These are phyloP conservation scores for Forbesichthys papilliferus DNA, from an alignment of 2,113 vertebrate genomes.

Conservation along the genomic window DNA sequence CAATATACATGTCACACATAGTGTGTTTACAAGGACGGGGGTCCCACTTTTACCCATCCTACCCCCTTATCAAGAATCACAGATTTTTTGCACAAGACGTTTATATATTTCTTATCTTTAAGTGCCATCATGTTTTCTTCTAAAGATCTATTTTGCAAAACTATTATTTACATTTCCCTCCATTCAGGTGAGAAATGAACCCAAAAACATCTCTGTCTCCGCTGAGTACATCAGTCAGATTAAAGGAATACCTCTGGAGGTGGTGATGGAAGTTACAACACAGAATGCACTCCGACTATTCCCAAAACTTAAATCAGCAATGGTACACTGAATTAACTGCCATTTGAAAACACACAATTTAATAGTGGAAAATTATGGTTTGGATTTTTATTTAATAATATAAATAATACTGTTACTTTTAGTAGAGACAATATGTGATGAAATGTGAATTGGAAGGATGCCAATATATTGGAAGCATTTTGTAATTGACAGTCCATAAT, in stretches of 20 bases:
- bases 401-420: too few species aligned
- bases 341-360: background rate
- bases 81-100: too few species aligned
- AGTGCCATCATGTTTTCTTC: too few species aligned
- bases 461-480: too few species aligned
- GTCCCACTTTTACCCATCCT: too few species aligned
- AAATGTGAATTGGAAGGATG: too few species aligned
- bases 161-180: background rate
- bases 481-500: too few species aligned
- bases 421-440: too few species aligned
- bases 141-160: too few species aligned
- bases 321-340: slow-evolving; percentile 52
- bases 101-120: too few species aligned
- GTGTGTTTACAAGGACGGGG: too few species aligned
- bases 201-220: slow-evolving; percentile 83
- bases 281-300: slow-evolving; percentile 88
- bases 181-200: slow-evolving; percentile 92
- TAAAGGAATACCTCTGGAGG: slow-evolving; percentile 88
- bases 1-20: background rate
- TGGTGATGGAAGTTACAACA: slow-evolving; percentile 85
- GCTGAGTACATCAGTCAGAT: slow-evolving; percentile 89
- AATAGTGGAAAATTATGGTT: background rate
- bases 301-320: slow-evolving; percentile 79
- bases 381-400: background rate
- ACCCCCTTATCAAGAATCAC: too few species aligned